These are phyloP conservation scores for Nezara viridula DNA, from an alignment of 2,888 invertebrate species.

Conservation along the genomic window DNA sequence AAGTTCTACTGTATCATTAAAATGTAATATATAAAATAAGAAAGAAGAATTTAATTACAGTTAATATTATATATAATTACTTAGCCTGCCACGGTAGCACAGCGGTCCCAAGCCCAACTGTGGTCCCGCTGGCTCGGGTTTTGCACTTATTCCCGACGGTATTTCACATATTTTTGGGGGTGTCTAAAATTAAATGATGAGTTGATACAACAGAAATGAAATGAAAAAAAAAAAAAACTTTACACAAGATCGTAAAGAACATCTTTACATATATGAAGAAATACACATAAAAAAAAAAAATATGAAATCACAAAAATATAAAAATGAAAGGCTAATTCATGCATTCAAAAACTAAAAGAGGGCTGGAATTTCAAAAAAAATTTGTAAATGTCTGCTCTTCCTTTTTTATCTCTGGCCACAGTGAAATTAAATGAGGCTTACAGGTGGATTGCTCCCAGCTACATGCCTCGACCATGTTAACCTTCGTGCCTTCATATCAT, in stretches of 20 bases:
- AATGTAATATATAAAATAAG: background rate
- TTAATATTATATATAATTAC: slow-evolving; percentile 57
- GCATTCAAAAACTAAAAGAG: background rate
- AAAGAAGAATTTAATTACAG: slow-evolving; percentile 45
- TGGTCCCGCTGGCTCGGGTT: slow-evolving; percentile 55
- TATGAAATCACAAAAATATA: background rate
- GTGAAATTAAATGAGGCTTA: background rate
- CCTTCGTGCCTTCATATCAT: no score
- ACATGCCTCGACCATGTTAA: no score
- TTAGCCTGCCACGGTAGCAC: slow-evolving; percentile 60
- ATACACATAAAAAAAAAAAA: background rate
- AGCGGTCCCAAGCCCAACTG: slow-evolving; percentile 59
- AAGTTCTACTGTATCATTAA: background rate
- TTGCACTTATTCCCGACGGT: slow-evolving; percentile 52
- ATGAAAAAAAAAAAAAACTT: slow-evolving; percentile 37
- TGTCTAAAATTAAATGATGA: slow-evolving; percentile 59
- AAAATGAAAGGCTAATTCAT: slow-evolving; percentile 1
- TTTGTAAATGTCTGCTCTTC: background rate
- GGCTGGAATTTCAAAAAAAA: background rate
- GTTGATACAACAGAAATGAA: slow-evolving; percentile 51
- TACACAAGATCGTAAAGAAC: slow-evolving; percentile 45
- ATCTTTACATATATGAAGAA: slow-evolving; percentile 16
- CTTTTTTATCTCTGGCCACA: background rate
- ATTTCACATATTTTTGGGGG: slow-evolving; percentile 51
- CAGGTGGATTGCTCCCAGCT: no score